Evolutionary conservation across 1,140 invertebrate species (phyloP).

Genomic region (Heliconius melpomene): DNA sequence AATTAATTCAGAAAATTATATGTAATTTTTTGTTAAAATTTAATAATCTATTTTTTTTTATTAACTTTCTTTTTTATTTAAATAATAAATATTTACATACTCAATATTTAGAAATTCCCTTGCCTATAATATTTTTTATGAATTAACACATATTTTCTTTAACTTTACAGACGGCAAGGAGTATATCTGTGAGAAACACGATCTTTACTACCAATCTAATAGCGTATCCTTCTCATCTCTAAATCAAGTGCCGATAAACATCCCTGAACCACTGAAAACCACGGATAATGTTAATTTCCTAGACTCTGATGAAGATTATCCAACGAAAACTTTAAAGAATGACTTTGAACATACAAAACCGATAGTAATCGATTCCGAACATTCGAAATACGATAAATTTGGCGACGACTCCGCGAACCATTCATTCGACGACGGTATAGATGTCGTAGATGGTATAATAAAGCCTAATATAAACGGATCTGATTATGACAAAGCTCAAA

Average conservation of each 20-base stretch:
- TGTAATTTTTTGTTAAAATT: too few relatives aligned
- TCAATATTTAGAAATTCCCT: background rate
- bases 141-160: background rate
- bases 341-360: constrained; percentile 75
- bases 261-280: constrained; percentile 67
- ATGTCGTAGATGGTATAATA: constrained; percentile 65
- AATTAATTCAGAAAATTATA: too few relatives aligned
- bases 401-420: constrained; percentile 71
- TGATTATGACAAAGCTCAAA: constrained; percentile 48
- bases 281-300: constrained; percentile 58
- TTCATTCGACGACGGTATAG: constrained; percentile 70
- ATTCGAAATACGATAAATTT: constrained; percentile 60
- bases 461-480: constrained; percentile 51
- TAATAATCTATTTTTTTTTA: too few relatives aligned
- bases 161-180: constrained; percentile 70
- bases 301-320: constrained; percentile 71
- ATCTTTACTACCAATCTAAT: constrained; percentile 66
- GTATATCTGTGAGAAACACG: constrained; percentile 75
- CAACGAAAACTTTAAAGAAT: constrained; percentile 55
- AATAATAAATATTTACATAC: too few relatives aligned
- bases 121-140: background rate
- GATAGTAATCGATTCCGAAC: constrained; percentile 72
- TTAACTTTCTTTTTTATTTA: too few relatives aligned
- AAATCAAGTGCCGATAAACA: constrained; percentile 68
- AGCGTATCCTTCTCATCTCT: constrained; percentile 69